phyloP scores from a whole-genome alignment of 2,113 vertebrate genomes.

The Genyomyrus donnyi region DNA sequence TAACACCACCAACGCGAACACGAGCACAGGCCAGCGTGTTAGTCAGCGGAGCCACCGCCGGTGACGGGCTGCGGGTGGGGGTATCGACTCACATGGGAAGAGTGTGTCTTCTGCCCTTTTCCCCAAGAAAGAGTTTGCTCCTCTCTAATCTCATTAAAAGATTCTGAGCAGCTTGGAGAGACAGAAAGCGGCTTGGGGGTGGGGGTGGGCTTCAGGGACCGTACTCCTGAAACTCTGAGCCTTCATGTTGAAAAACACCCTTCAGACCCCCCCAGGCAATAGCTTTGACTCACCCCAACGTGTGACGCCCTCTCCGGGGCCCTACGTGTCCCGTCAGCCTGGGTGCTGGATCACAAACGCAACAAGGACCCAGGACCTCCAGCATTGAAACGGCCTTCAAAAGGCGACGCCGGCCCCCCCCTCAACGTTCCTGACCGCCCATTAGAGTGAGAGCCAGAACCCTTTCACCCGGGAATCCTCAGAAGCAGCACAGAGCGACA shows the following conservation, averaged over 20 bases:
- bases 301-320: background rate
- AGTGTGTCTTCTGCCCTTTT: background rate
- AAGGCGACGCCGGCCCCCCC: background rate
- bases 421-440: background rate
- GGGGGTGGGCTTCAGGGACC: background rate
- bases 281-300: background rate
- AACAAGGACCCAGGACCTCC: background rate
- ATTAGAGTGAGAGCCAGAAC: background rate
- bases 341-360: background rate
- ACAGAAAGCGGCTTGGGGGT: background rate
- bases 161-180: constrained; percentile 14
- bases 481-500: background rate
- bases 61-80: background rate
- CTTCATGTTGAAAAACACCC: constrained; percentile 24
- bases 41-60: background rate
- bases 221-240: background rate
- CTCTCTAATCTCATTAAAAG: constrained; percentile 32
- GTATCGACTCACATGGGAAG: background rate
- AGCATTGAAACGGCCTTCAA: background rate
- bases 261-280: background rate
- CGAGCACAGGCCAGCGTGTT: background rate
- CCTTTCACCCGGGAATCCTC: background rate
- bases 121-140: constrained; percentile 22
- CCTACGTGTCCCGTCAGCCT: background rate
- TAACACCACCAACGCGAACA: background rate